phyloP scores from a whole-genome alignment of 2,888 invertebrate genomes.

The Melanostoma scalare region DNA sequence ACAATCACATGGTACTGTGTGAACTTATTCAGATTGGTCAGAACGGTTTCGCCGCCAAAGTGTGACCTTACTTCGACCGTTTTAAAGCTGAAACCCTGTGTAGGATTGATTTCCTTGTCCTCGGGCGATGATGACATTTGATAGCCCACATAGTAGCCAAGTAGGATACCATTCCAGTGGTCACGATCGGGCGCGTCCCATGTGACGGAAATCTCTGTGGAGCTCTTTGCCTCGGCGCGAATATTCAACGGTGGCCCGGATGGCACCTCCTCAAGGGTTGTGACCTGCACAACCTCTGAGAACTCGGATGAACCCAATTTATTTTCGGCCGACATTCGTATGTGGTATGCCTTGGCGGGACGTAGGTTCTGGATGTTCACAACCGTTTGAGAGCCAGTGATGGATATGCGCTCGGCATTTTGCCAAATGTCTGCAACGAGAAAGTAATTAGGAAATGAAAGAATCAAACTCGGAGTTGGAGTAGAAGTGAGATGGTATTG shows the following conservation, averaged over 20 bases:
- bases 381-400: slow-evolving; percentile 91
- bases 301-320: slow-evolving; percentile 93
- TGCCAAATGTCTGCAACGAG: slow-evolving; percentile 87
- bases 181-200: slow-evolving; percentile 95
- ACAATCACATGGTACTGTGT: slow-evolving; percentile 92
- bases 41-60: slow-evolving; percentile 86
- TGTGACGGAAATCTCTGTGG: slow-evolving; percentile 91
- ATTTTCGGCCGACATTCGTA: slow-evolving; percentile 94
- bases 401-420: slow-evolving; percentile 90
- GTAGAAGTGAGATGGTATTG: background rate
- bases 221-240: slow-evolving; percentile 91
- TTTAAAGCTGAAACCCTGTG: slow-evolving; percentile 87
- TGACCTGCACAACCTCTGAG: slow-evolving; percentile 92
- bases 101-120: slow-evolving; percentile 82
- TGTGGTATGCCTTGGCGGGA: slow-evolving; percentile 93
- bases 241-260: slow-evolving; percentile 92
- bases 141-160: slow-evolving; percentile 94
- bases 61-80: slow-evolving; percentile 90
- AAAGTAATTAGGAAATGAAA: slow-evolving; percentile 64
- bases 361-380: slow-evolving; percentile 91
- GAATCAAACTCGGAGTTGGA: slow-evolving; percentile 1
- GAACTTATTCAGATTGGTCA: slow-evolving; percentile 89
- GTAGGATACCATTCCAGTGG: slow-evolving; percentile 93
- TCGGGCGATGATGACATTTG: slow-evolving; percentile 84
- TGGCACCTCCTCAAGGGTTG: slow-evolving; percentile 92